Conservation (phyloP, 2,888 invertebrate species). For the Lycaena phlaeas region DNA sequence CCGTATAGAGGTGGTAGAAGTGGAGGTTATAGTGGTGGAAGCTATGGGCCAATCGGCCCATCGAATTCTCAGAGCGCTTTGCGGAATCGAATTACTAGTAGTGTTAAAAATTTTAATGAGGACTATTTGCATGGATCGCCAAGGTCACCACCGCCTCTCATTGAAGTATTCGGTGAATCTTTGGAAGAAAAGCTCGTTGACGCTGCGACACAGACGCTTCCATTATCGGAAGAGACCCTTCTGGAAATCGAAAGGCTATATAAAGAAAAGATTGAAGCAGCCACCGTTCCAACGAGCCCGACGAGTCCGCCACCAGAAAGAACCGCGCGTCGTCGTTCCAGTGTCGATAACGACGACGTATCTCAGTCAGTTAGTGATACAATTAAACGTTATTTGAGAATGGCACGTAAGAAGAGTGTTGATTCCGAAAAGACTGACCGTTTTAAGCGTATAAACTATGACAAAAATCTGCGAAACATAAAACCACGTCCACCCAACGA, state of each 20-base stretch:
- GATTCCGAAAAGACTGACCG: constrained; percentile 86
- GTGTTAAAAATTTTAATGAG: constrained; percentile 33
- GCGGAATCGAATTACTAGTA: constrained; percentile 36
- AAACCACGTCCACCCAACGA: constrained; percentile 84
- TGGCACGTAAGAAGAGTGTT: constrained; percentile 90
- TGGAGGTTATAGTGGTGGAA: constrained; percentile 37
- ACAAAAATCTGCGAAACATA: constrained; percentile 86
- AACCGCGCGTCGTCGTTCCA: constrained; percentile 77
- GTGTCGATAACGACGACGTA: constrained; percentile 87
- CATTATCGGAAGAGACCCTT: constrained; percentile 71
- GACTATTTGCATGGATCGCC: constrained; percentile 49
- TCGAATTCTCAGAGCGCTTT: constrained; percentile 46
- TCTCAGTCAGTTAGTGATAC: constrained; percentile 91
- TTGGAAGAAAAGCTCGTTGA: constrained; percentile 69
- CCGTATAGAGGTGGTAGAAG: constrained; percentile 57
- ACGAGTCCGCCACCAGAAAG: constrained; percentile 52
- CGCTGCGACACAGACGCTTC: constrained; percentile 75
- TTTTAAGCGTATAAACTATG: constrained; percentile 91
- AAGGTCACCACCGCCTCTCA: constrained; percentile 77
- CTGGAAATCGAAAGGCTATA: constrained; percentile 61
- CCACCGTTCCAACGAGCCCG: constrained; percentile 51
- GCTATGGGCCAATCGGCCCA: constrained; percentile 46
- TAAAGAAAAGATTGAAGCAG: constrained; percentile 52
- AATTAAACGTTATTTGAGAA: constrained; percentile 86
- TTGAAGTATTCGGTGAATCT: constrained; percentile 77